A percentile compares a stretch with the other conserved stretches of the same genome.
These are phyloP conservation scores for Drosophila guanche DNA, from an alignment of 1,140 invertebrate species.

Conservation along the genomic window DNA sequence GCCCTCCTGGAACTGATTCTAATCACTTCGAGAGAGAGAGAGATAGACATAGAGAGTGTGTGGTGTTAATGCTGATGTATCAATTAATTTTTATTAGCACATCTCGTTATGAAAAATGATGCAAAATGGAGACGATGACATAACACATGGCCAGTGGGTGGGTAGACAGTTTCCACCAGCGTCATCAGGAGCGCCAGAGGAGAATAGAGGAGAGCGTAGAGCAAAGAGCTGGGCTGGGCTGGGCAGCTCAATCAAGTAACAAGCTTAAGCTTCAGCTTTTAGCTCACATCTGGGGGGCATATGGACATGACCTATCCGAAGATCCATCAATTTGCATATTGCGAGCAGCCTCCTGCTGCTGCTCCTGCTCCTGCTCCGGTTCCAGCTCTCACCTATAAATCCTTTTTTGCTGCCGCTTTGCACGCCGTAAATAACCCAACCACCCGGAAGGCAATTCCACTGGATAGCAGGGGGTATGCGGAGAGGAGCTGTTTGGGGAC, in stretches of 20 bases:
- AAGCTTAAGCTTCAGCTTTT: conserved; percentile 62
- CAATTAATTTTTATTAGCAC: conserved; percentile 80
- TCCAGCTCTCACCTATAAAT: conserved; percentile 67
- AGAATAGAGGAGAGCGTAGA: no score
- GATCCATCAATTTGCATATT: conserved; percentile 82
- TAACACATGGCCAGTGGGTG: neutral
- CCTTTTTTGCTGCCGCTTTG: conserved; percentile 67
- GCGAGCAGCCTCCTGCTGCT: conserved; percentile 48
- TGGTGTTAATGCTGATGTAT: conserved; percentile 78
- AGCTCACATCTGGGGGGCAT: conserved; percentile 27
- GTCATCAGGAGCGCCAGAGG: no score
- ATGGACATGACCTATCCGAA: conserved; percentile 73
- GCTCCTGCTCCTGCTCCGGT: conserved; percentile 22
- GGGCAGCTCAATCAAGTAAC: conserved; percentile 69
- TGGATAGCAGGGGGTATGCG: conserved; percentile 9
- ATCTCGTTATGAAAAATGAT: conserved; percentile 70
- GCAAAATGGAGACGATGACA: conserved; percentile 28
- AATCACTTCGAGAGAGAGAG: conserved; percentile 46
- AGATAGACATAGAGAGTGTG: conserved; percentile 20
- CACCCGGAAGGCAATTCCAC: conserved; percentile 20
- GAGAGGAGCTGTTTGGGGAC: conserved; percentile 5
- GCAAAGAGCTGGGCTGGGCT: neutral
- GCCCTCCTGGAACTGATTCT: conserved; percentile 80
- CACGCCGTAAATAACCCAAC: conserved; percentile 74
- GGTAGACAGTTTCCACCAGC: neutral